These are phyloP conservation scores for Cydia fagiglandana DNA, from an alignment of 1,140 invertebrate species.

Conservation along the genomic window DNA sequence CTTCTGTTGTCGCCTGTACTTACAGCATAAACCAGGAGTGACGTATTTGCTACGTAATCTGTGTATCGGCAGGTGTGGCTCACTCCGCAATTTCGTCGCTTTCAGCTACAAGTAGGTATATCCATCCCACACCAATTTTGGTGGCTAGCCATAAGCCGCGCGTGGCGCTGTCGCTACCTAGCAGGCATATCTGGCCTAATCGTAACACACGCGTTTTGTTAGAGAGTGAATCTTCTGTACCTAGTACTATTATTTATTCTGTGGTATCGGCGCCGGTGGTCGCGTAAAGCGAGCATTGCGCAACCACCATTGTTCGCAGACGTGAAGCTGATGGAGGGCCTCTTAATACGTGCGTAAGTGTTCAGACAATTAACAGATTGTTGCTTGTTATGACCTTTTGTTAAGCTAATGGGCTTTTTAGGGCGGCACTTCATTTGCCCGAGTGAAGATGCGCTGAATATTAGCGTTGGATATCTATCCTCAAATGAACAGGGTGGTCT, in stretches of 20 bases:
- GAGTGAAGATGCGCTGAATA: not conserved
- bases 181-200: too few species aligned
- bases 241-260: too few species aligned
- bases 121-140: too few species aligned
- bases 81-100: too few species aligned
- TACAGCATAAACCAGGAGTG: not conserved
- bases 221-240: too few species aligned
- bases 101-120: too few species aligned
- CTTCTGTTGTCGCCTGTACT: too few species aligned
- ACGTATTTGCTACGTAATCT: not conserved
- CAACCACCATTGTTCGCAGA: conserved; percentile 3
- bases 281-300: conserved; percentile 15
- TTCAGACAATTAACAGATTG: conserved; percentile 30
- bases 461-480: conserved; percentile 7
- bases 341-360: conserved; percentile 31
- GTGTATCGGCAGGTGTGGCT: conserved; percentile 1
- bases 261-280: conserved; percentile 12
- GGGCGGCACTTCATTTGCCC: not conserved
- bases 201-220: too few species aligned
- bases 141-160: too few species aligned
- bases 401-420: conserved; percentile 16
- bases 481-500: not conserved
- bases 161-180: too few species aligned
- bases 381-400: conserved; percentile 20
- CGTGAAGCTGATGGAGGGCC: conserved; percentile 14